Conservation (phyloP, 2,888 invertebrate species). For the Oxyscelio sp. region DNA sequence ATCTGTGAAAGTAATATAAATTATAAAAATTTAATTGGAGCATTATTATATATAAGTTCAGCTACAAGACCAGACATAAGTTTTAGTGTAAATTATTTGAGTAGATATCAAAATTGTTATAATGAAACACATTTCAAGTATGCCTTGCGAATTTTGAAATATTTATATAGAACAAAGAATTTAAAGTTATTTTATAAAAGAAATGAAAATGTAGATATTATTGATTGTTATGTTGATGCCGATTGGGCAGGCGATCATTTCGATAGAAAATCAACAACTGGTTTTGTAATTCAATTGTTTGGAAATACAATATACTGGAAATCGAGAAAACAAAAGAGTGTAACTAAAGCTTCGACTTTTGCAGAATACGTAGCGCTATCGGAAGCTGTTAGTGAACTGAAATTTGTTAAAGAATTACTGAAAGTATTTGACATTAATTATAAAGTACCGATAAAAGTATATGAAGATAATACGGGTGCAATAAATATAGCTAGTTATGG, state of each 20-base stretch:
- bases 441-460: neutral
- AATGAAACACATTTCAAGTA: neutral
- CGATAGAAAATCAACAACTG: neutral
- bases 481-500: slow-evolving; percentile 9
- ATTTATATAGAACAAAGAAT: neutral
- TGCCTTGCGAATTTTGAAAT: neutral
- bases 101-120: neutral
- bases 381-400: neutral
- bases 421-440: neutral
- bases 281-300: neutral
- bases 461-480: slow-evolving; percentile 3
- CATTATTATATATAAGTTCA: slow-evolving; percentile 37
- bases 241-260: neutral
- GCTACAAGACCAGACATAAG: slow-evolving; percentile 35
- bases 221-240: neutral
- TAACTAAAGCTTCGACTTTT: neutral
- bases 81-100: slow-evolving; percentile 38
- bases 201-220: neutral
- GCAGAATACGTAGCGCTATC: slow-evolving; percentile 3
- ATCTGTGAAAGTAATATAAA: slow-evolving; percentile 31
- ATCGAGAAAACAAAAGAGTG: slow-evolving; percentile 3
- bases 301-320: neutral
- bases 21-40: slow-evolving; percentile 47
- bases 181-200: neutral
- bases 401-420: neutral